Percentiles rank a stretch among this genome's conserved stretches.
phyloP scores from a whole-genome alignment of 2,888 invertebrate genomes.

The Spodoptera littoralis region DNA sequence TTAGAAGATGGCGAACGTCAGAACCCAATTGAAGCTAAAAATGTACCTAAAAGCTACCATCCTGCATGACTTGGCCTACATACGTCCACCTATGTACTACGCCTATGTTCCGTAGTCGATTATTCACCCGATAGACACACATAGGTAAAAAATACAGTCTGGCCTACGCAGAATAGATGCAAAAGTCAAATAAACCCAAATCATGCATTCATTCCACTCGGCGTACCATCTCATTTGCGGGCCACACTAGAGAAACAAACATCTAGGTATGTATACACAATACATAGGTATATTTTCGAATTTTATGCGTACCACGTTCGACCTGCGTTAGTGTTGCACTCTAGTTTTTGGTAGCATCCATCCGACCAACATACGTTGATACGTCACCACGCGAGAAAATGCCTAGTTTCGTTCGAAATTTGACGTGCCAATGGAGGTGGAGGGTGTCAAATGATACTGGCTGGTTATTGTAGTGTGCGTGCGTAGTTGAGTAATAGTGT shows the following conservation, averaged over 20 bases:
- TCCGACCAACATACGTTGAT: constrained; percentile 65
- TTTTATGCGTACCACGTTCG: constrained; percentile 84
- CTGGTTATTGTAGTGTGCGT: constrained; percentile 68
- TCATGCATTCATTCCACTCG: constrained; percentile 82
- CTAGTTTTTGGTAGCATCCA: constrained; percentile 76
- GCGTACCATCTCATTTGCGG: constrained; percentile 82
- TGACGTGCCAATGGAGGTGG: constrained; percentile 46
- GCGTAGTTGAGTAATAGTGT: constrained; percentile 81
- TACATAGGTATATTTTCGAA: constrained; percentile 82
- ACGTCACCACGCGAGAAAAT: constrained; percentile 61
- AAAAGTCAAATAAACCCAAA: constrained; percentile 74
- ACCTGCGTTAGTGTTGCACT: constrained; percentile 63
- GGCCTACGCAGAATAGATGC: constrained; percentile 43
- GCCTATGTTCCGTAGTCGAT: too few species aligned
- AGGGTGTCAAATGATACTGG: constrained; percentile 64
- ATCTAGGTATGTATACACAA: constrained; percentile 56
- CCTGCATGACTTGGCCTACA: too few species aligned
- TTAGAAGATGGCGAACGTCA: too few species aligned
- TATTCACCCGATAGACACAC: neutral
- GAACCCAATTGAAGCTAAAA: too few species aligned
- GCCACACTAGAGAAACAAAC: constrained; percentile 74
- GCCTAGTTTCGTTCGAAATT: constrained; percentile 37
- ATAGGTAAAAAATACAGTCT: constrained; percentile 6
- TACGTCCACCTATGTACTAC: too few species aligned
- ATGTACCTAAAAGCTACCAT: too few species aligned